phyloP scores from a whole-genome alignment of 2,113 vertebrate species.

The Sinocyclocheilus maitianheensis region DNA sequence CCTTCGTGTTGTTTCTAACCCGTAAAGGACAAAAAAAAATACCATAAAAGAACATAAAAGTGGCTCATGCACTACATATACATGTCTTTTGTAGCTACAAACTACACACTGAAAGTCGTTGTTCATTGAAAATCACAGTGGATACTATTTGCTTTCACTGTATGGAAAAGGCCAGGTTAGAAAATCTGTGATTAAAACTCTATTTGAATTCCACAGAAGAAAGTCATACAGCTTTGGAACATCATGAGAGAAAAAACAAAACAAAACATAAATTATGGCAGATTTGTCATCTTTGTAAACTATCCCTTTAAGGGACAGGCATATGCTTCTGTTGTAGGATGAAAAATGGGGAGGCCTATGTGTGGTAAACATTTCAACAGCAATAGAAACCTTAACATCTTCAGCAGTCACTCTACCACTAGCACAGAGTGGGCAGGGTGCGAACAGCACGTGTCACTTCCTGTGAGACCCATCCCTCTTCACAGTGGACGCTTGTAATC shows the following conservation, averaged over 20 bases:
- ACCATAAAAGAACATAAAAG: neutral
- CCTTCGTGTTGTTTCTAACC: neutral
- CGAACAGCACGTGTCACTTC: constrained; percentile 50
- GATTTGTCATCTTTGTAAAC: neutral
- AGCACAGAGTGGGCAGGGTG: constrained; percentile 33
- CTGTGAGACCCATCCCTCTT: constrained; percentile 45
- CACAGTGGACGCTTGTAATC: constrained; percentile 51
- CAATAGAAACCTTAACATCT: neutral
- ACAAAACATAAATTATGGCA: neutral
- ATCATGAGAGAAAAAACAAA: too few relatives aligned
- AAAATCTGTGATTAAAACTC: too few relatives aligned
- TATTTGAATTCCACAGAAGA: neutral
- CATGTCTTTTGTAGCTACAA: neutral
- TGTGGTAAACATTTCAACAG: constrained; percentile 22
- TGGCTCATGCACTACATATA: neutral
- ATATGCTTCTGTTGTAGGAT: neutral
- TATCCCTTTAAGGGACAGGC: constrained; percentile 12
- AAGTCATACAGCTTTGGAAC: neutral
- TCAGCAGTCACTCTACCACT: neutral
- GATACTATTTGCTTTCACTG: too few relatives aligned
- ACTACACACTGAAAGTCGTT: too few relatives aligned
- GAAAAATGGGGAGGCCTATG: neutral
- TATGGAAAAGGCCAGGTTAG: too few relatives aligned
- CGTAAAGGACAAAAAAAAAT: neutral
- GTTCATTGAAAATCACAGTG: too few relatives aligned